These are phyloP conservation scores for Drosophila pandora DNA, from an alignment of 1,140 invertebrate species.

Conservation along the genomic window DNA sequence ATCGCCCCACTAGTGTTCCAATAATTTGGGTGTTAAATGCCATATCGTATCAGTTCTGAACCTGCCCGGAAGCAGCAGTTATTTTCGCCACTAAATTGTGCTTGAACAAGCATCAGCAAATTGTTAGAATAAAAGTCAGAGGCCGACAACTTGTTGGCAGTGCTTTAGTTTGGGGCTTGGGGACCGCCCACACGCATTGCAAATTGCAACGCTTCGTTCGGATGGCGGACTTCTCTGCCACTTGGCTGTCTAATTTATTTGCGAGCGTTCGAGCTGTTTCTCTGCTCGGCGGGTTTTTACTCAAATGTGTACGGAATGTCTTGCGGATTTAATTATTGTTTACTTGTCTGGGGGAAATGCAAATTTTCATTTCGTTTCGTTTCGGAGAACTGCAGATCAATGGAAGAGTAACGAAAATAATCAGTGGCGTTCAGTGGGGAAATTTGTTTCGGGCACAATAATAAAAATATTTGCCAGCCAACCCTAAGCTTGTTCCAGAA, in stretches of 20 bases:
- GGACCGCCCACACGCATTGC: conserved; percentile 18
- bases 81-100: conserved; percentile 5
- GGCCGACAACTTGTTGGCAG: conserved; percentile 29
- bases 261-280: conserved; percentile 22
- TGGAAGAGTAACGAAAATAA: neutral
- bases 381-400: conserved; percentile 2
- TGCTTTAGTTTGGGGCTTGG: neutral
- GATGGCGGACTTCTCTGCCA: conserved; percentile 30
- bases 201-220: conserved; percentile 14
- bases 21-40: no score
- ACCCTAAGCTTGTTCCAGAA: neutral
- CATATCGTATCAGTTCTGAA: neutral
- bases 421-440: neutral
- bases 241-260: conserved; percentile 48
- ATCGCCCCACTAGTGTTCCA: no score
- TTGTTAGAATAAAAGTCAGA: conserved; percentile 29
- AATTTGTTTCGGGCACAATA: conserved; percentile 8
- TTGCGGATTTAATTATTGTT: conserved; percentile 36
- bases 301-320: conserved; percentile 1
- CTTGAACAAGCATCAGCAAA: conserved; percentile 7
- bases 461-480: no score
- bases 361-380: conserved; percentile 11
- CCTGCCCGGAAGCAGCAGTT: neutral
- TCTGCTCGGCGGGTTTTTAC: conserved; percentile 14
- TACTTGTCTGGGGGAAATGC: conserved; percentile 16